Evolutionary conservation across 2,888 invertebrate genomes (phyloP).

Genomic region (Xanthia icteritia): DNA sequence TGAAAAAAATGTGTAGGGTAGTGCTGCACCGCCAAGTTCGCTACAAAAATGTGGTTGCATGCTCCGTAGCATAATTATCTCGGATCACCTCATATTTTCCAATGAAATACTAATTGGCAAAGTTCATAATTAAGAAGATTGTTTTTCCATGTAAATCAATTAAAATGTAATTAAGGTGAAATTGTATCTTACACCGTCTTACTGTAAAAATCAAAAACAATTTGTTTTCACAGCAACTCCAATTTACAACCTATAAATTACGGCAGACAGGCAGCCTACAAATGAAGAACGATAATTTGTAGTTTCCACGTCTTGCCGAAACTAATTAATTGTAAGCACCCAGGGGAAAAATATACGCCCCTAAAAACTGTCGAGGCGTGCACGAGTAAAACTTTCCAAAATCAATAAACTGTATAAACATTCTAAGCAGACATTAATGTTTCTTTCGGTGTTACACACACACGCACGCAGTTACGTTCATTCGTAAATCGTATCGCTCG

Average conservation of each 20-base stretch:
- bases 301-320: conserved; percentile 46
- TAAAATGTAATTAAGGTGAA: not conserved
- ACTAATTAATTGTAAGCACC: conserved; percentile 58
- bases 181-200: not conserved
- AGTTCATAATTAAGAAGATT: not conserved
- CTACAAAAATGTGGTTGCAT: not conserved
- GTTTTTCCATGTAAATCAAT: not conserved
- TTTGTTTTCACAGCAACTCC: conserved; percentile 1
- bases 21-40: not conserved
- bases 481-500: conserved; percentile 56
- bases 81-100: not conserved
- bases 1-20: not conserved
- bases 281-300: conserved; percentile 47
- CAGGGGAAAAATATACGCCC: conserved; percentile 61
- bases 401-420: conserved; percentile 81
- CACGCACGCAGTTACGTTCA: conserved; percentile 56
- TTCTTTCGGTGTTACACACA: conserved; percentile 70
- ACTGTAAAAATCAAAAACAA: conserved; percentile 14
- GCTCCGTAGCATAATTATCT: not conserved
- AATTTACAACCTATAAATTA: conserved; percentile 41
- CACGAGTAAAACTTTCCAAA: conserved; percentile 75
- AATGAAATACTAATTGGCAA: not conserved
- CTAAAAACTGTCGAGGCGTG: conserved; percentile 61
- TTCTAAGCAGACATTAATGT: conserved; percentile 73
- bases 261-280: conserved; percentile 15